Conservation (phyloP, 2,888 invertebrate genomes). For the Spilosoma lubricipeda region DNA sequence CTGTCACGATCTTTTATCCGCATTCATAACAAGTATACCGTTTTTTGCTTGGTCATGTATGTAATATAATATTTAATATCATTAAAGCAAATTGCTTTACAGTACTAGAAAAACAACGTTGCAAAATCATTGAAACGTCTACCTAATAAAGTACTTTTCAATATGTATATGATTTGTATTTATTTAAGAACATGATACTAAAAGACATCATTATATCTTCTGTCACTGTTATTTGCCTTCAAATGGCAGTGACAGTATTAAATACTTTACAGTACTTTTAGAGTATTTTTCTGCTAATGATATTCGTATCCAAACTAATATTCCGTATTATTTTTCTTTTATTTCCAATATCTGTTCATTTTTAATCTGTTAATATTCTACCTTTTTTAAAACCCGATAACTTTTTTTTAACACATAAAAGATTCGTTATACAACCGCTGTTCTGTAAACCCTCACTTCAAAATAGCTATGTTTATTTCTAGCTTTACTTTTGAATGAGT, state of each 20-base stretch:
- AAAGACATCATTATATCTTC: background rate
- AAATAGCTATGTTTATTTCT: background rate
- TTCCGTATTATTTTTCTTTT: background rate
- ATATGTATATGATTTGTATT: background rate
- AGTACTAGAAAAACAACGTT: conserved; percentile 10
- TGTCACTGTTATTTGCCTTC: background rate
- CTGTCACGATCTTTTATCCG: conserved; percentile 45
- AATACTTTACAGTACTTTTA: too few relatives aligned
- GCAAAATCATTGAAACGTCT: conserved; percentile 14
- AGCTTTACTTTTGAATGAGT: background rate
- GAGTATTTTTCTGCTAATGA: background rate
- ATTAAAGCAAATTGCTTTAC: conserved; percentile 14
- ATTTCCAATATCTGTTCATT: too few relatives aligned
- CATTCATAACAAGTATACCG: conserved; percentile 30
- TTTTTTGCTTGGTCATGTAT: conserved; percentile 34
- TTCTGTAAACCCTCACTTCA: background rate
- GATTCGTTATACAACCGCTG: background rate
- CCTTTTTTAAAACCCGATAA: background rate
- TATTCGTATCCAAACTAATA: background rate
- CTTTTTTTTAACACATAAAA: background rate
- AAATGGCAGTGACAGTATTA: background rate
- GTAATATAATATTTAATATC: conserved; percentile 25
- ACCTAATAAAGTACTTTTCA: conserved; percentile 3
- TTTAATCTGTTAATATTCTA: background rate
- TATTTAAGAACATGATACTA: background rate